Evolutionary conservation across 2,888 invertebrate genomes (phyloP).

Genomic region (Andrena bicolor): DNA sequence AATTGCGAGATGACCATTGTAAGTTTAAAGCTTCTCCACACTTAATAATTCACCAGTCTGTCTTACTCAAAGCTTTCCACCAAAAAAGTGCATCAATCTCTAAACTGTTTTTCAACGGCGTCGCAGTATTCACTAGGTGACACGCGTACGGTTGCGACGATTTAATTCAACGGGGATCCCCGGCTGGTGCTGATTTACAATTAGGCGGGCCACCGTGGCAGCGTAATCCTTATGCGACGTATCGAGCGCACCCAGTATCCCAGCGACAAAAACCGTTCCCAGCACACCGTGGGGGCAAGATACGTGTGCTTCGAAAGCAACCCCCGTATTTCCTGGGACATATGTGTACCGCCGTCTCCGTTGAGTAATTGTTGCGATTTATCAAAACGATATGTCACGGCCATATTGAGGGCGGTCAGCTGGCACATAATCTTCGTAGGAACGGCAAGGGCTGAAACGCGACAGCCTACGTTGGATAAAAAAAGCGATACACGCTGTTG

Average conservation of each 20-base stretch:
- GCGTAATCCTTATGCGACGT: slow-evolving; percentile 68
- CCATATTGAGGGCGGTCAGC: slow-evolving; percentile 70
- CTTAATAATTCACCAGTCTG: neutral
- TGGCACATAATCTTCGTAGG: slow-evolving; percentile 69
- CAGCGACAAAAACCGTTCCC: slow-evolving; percentile 74
- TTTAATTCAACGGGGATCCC: slow-evolving; percentile 48
- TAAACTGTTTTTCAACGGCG: slow-evolving; percentile 15
- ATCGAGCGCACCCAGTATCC: slow-evolving; percentile 49
- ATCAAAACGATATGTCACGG: slow-evolving; percentile 78
- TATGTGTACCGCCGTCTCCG: slow-evolving; percentile 68
- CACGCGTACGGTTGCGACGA: slow-evolving; percentile 22
- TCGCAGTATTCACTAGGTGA: neutral
- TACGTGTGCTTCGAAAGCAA: slow-evolving; percentile 49
- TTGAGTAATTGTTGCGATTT: slow-evolving; percentile 81
- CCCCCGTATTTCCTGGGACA: slow-evolving; percentile 72
- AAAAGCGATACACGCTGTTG: slow-evolving; percentile 11
- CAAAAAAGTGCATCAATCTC: neutral
- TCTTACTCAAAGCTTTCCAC: neutral
- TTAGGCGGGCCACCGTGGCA: slow-evolving; percentile 62
- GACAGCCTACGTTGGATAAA: slow-evolving; percentile 5
- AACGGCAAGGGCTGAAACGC: slow-evolving; percentile 39
- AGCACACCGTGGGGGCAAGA: slow-evolving; percentile 62
- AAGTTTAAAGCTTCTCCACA: no score
- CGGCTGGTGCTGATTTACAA: slow-evolving; percentile 61
- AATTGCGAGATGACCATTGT: no score